phyloP scores from a whole-genome alignment of 2,797 vertebrate species.

The Pteronotus mesoamericanus region DNA sequence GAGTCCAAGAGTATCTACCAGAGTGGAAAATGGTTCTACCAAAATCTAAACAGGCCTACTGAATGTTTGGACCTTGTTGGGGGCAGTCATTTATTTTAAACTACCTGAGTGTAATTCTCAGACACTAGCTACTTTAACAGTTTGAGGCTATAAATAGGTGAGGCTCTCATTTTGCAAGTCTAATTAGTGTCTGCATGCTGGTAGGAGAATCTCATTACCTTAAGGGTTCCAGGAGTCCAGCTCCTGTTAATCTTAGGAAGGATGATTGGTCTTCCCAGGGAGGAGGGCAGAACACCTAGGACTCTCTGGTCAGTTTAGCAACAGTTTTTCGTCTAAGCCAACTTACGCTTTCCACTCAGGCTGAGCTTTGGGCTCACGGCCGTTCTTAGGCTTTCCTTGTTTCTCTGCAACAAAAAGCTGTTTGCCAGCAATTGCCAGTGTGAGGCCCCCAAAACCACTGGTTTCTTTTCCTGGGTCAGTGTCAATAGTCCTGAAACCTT shows the following conservation, averaged over 20 bases:
- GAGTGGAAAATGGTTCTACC: neutral
- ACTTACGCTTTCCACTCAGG: neutral
- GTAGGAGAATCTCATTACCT: neutral
- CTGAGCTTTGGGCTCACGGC: neutral
- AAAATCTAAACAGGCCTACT: neutral
- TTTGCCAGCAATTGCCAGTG: neutral
- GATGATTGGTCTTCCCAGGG: neutral
- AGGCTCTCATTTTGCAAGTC: constrained; percentile 7
- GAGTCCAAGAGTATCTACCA: neutral
- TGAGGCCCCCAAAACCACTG: neutral
- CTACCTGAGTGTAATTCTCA: neutral
- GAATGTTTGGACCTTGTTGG: neutral
- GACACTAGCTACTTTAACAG: neutral
- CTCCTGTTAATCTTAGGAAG: neutral
- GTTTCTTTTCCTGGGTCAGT: neutral
- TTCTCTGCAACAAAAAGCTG: neutral
- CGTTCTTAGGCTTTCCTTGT: neutral
- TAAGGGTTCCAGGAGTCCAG: neutral
- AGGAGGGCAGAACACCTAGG: neutral
- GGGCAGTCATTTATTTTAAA: neutral
- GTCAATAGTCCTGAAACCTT: neutral
- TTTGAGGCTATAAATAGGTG: neutral
- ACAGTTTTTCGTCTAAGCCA: neutral
- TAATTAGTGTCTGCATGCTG: neutral
- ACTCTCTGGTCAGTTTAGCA: neutral